Percentiles rank a stretch among this genome's conserved stretches.
These are phyloP conservation scores for Barypeithes pellucidus DNA, from an alignment of 2,888 invertebrate species.

Conservation along the genomic window DNA sequence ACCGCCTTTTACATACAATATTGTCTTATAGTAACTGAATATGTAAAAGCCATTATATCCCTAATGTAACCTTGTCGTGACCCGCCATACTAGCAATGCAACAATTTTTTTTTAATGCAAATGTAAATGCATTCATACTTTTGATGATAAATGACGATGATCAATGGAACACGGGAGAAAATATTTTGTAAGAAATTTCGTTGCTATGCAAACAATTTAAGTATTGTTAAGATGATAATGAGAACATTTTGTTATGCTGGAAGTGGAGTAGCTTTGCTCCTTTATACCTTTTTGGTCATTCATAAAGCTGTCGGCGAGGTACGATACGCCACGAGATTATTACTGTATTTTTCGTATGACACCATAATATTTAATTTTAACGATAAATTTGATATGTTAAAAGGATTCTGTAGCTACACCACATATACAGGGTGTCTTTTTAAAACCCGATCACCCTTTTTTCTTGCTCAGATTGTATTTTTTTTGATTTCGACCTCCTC, in stretches of 20 bases:
- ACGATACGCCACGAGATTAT: too few species aligned
- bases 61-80: constrained; percentile 53
- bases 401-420: too few species aligned
- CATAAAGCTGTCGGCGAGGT: too few species aligned
- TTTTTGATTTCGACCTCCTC: too few species aligned
- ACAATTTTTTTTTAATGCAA: constrained; percentile 47
- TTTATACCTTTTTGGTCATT: neutral
- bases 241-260: neutral
- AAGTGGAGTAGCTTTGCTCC: neutral
- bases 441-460: too few species aligned
- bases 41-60: constrained; percentile 51
- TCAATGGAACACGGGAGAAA: constrained; percentile 35
- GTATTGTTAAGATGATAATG: constrained; percentile 15
- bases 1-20: constrained; percentile 45
- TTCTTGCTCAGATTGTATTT: too few species aligned
- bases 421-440: too few species aligned
- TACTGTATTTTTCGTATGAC: too few species aligned
- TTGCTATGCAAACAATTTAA: constrained; percentile 43
- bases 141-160: constrained; percentile 46
- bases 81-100: constrained; percentile 38
- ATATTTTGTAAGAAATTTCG: constrained; percentile 41
- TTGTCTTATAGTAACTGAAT: constrained; percentile 52
- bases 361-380: too few species aligned
- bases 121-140: constrained; percentile 47
- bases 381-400: too few species aligned